Conservation (phyloP, 2,888 invertebrate species). For the Elegia similella region DNA sequence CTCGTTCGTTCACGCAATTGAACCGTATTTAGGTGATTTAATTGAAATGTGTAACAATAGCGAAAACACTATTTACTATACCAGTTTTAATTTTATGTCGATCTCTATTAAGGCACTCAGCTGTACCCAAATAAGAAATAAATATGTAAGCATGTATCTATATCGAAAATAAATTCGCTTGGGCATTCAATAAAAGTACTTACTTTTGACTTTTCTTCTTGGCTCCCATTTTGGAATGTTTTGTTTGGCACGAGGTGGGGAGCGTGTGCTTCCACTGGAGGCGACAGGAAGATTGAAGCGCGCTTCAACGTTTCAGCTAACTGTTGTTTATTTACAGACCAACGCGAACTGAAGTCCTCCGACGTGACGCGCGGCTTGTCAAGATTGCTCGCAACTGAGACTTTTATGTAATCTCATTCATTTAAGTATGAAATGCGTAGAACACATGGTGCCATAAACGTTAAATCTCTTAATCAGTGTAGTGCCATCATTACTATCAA, state of each 20-base stretch:
- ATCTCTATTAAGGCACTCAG: too few species aligned
- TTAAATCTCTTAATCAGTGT: background rate
- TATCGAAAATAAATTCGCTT: conserved; percentile 11
- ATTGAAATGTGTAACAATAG: too few species aligned
- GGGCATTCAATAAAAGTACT: conserved; percentile 1
- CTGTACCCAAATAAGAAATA: too few species aligned
- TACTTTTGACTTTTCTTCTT: conserved; percentile 25
- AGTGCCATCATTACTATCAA: background rate
- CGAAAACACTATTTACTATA: too few species aligned
- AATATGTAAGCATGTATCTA: too few species aligned
- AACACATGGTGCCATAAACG: background rate
- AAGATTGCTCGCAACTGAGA: background rate
- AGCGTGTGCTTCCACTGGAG: conserved; percentile 15
- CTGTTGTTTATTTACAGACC: background rate
- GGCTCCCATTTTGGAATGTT: conserved; percentile 18
- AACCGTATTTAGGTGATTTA: too few species aligned
- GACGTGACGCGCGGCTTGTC: too few species aligned
- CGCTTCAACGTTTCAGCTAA: conserved; percentile 1
- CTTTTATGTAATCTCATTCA: background rate
- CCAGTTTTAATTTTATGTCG: too few species aligned
- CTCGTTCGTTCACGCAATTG: too few species aligned
- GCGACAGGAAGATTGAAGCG: conserved; percentile 4
- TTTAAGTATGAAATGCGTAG: background rate
- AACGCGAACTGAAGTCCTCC: too few species aligned
- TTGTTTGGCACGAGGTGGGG: background rate